Evolutionary conservation across 2,888 invertebrate species (phyloP).

Genomic region (Panorpa germanica): DNA sequence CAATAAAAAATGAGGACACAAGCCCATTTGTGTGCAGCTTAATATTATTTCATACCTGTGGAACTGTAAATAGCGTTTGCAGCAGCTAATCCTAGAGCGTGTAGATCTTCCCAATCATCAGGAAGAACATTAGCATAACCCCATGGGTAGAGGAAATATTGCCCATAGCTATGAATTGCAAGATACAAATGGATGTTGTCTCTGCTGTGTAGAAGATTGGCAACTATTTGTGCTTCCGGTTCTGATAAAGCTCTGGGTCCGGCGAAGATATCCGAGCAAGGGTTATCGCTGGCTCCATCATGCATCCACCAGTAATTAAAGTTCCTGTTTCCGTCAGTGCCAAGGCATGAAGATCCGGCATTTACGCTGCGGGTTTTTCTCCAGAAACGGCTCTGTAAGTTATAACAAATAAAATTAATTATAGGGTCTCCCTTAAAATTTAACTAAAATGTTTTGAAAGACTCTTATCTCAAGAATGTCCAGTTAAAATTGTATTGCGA

Average conservation of each 20-base stretch:
- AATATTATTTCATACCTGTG: constrained; percentile 23
- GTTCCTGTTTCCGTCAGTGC: constrained; percentile 46
- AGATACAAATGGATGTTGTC: constrained; percentile 45
- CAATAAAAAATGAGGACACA: too few relatives aligned
- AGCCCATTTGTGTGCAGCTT: too few relatives aligned
- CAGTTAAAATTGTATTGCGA: too few relatives aligned
- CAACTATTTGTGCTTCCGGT: constrained; percentile 34
- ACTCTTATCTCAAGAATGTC: too few relatives aligned
- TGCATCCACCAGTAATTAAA: constrained; percentile 45
- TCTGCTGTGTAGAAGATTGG: too few relatives aligned
- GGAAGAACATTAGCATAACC: constrained; percentile 30
- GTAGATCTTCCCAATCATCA: constrained; percentile 21
- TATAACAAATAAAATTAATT: too few relatives aligned
- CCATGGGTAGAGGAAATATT: constrained; percentile 40
- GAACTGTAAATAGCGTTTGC: too few relatives aligned
- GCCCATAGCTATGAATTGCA: constrained; percentile 52
- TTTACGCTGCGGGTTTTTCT: constrained; percentile 31
- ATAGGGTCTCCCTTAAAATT: too few relatives aligned
- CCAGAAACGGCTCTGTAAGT: too few relatives aligned
- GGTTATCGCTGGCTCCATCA: too few relatives aligned
- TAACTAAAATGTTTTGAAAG: too few relatives aligned
- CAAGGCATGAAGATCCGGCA: constrained; percentile 21
- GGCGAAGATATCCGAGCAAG: constrained; percentile 36
- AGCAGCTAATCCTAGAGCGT: too few relatives aligned
- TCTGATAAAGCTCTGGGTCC: constrained; percentile 43